Percentiles rank a stretch among this genome's conserved stretches.
phyloP scores from a whole-genome alignment of 1,140 invertebrate species.

The Temnothorax longispinosus region DNA sequence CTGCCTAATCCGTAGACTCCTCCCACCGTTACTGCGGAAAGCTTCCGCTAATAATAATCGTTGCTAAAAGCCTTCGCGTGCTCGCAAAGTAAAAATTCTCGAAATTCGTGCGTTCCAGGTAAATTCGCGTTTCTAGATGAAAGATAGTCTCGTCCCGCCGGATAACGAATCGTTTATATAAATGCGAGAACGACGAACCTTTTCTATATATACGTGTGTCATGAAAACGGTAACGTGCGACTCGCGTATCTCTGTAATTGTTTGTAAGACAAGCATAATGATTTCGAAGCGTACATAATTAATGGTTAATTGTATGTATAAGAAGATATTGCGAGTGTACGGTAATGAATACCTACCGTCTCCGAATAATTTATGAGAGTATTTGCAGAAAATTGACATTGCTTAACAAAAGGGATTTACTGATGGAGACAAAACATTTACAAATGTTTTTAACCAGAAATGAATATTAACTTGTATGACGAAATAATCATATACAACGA shows the following conservation, averaged over 20 bases:
- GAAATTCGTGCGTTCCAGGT: background rate
- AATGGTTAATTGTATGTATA: background rate
- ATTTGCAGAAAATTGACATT: background rate
- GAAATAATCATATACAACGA: background rate
- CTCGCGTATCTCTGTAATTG: background rate
- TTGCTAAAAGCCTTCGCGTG: background rate
- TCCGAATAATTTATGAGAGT: conserved; percentile 5
- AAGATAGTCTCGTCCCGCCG: background rate
- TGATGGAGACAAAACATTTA: background rate
- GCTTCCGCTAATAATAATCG: background rate
- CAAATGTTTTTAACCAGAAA: background rate
- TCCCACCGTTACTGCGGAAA: background rate
- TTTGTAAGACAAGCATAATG: background rate
- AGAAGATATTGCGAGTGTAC: background rate
- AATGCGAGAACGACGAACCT: background rate
- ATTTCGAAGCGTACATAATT: background rate
- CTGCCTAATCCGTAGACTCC: conserved; percentile 9
- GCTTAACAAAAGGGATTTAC: background rate
- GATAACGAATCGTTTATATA: conserved; percentile 16
- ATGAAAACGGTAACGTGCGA: conserved; percentile 23
- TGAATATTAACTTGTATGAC: background rate
- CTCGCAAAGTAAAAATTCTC: background rate
- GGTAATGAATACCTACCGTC: background rate
- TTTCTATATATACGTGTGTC: background rate
- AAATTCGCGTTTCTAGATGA: background rate